These are phyloP conservation scores for Brenthis daphne DNA, from an alignment of 2,888 invertebrate genomes.

Conservation along the genomic window DNA sequence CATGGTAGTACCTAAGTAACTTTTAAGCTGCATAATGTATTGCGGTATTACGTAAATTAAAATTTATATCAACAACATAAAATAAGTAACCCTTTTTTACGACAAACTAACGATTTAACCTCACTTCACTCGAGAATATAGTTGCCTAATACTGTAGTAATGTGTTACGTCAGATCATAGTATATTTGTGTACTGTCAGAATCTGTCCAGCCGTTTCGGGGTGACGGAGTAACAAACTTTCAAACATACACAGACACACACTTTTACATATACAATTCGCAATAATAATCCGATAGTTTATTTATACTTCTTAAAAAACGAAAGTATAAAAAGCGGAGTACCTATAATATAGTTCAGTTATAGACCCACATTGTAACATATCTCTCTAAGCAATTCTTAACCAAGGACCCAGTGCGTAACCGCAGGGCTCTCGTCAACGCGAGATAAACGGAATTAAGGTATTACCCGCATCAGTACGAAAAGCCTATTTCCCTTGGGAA, in stretches of 20 bases:
- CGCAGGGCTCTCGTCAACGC: conserved; percentile 57
- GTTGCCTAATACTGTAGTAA: too few relatives aligned
- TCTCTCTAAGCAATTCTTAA: conserved; percentile 34
- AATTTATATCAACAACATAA: conserved; percentile 39
- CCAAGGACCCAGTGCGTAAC: conserved; percentile 43
- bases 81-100: not conserved
- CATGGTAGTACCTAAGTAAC: conserved; percentile 42
- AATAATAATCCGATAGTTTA: too few relatives aligned
- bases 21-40: conserved; percentile 45
- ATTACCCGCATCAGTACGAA: conserved; percentile 67
- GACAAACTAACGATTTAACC: too few relatives aligned
- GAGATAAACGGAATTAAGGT: conserved; percentile 74
- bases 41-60: conserved; percentile 54
- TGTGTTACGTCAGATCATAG: too few relatives aligned
- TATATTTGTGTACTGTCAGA: too few relatives aligned
- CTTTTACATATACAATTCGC: too few relatives aligned
- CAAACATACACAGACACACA: too few relatives aligned
- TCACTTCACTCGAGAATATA: too few relatives aligned
- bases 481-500: conserved; percentile 72
- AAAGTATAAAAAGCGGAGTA: not conserved
- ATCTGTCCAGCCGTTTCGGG: too few relatives aligned
- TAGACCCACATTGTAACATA: not conserved
- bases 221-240: too few relatives aligned
- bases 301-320: not conserved
- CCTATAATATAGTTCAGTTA: not conserved